phyloP scores from a whole-genome alignment of 1,140 invertebrate species.

The Wasmannia auropunctata region DNA sequence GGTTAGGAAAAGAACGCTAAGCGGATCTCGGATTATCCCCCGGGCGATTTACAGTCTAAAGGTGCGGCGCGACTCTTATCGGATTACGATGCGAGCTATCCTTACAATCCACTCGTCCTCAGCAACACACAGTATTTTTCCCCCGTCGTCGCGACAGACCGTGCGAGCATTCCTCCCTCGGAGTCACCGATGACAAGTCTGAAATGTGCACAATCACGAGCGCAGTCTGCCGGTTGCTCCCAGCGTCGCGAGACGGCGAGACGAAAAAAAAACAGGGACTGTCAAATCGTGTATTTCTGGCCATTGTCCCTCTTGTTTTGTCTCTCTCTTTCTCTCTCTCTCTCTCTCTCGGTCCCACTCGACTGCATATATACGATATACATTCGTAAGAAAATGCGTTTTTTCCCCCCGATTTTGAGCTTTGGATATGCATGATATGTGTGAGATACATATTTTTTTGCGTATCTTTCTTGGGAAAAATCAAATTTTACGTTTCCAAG shows the following conservation, averaged over 20 bases:
- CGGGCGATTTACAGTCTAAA: neutral
- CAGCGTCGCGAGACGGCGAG: neutral
- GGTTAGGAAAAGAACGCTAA: conserved; percentile 39
- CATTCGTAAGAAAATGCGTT: too few relatives aligned
- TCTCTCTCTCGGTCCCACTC: too few relatives aligned
- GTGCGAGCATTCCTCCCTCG: conserved; percentile 50
- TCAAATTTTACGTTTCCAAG: too few relatives aligned
- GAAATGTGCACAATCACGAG: conserved; percentile 81
- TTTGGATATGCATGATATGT: too few relatives aligned
- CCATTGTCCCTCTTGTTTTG: too few relatives aligned
- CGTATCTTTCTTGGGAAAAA: too few relatives aligned
- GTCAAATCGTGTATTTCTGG: neutral
- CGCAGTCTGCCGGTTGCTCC: conserved; percentile 42
- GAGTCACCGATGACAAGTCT: conserved; percentile 71
- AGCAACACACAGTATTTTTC: neutral
- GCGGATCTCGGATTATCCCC: neutral
- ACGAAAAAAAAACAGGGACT: neutral
- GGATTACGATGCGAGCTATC: neutral
- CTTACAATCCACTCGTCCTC: neutral
- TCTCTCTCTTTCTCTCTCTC: too few relatives aligned
- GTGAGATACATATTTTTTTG: too few relatives aligned
- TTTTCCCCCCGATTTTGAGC: too few relatives aligned
- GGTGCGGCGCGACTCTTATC: neutral
- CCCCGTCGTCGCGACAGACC: neutral
- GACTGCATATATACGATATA: too few relatives aligned